A percentile compares a stretch with the other conserved stretches of the same genome.
These are phyloP conservation scores for Notothenia rossii DNA, from an alignment of 2,113 vertebrate genomes.

Conservation along the genomic window DNA sequence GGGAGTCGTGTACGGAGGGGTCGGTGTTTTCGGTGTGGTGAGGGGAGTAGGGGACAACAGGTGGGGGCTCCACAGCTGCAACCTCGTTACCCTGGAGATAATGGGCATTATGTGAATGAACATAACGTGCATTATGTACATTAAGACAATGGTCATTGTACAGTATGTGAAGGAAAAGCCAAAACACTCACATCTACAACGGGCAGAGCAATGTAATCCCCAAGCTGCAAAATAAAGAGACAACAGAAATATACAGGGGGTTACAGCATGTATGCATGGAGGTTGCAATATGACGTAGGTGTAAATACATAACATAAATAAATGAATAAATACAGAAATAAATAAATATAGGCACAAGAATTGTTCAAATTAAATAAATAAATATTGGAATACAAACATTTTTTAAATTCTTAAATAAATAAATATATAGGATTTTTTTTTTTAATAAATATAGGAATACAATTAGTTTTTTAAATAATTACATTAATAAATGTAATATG, in stretches of 20 bases:
- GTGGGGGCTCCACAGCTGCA: conserved; percentile 83
- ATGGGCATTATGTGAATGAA: background rate
- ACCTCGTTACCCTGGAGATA: conserved; percentile 88
- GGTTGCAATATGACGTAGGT: too few relatives aligned
- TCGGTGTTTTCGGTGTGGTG: conserved; percentile 59
- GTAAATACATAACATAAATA: too few relatives aligned
- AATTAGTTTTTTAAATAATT: too few relatives aligned
- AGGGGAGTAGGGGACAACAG: conserved; percentile 80
- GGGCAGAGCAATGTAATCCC: conserved; percentile 82
- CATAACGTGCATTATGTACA: background rate
- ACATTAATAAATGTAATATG: too few relatives aligned
- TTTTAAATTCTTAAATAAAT: background rate
- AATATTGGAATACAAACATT: too few relatives aligned
- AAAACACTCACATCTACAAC: conserved; percentile 82
- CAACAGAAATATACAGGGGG: background rate
- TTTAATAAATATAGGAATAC: too few relatives aligned
- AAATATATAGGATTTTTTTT: too few relatives aligned
- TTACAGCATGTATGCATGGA: too few relatives aligned
- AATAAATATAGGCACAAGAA: too few relatives aligned
- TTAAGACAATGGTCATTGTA: too few relatives aligned
- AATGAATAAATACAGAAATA: too few relatives aligned
- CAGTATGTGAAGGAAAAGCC: background rate
- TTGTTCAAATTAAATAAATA: too few relatives aligned
- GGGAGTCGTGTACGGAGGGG: conserved; percentile 28
- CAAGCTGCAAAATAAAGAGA: conserved; percentile 82